Percentiles rank a stretch among this genome's conserved stretches.
phyloP scores from a whole-genome alignment of 2,888 invertebrate species.

The Hypsopygia costalis region DNA sequence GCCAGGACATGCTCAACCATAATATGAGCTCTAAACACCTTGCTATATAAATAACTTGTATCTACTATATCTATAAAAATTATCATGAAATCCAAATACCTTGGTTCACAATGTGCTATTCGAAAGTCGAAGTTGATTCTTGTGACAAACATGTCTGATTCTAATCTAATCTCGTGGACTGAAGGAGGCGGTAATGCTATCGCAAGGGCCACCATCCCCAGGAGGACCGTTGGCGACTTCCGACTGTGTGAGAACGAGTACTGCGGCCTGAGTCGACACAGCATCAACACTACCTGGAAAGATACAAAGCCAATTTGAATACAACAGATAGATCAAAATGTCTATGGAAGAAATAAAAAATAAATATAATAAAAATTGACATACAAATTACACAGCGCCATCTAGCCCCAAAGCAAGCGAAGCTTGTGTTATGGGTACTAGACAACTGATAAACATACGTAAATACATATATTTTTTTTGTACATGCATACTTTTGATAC shows the following conservation, averaged over 20 bases:
- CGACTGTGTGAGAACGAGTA: constrained; percentile 95
- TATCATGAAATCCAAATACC: constrained; percentile 77
- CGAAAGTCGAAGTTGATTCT: constrained; percentile 97
- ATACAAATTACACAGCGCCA: too few relatives aligned
- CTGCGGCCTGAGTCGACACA: constrained; percentile 95
- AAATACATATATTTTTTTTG: too few relatives aligned
- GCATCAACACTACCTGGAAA: constrained; percentile 93
- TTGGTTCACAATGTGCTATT: constrained; percentile 98
- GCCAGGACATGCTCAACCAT: too few relatives aligned
- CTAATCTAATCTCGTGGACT: constrained; percentile 97
- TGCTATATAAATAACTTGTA: too few relatives aligned
- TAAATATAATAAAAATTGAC: too few relatives aligned
- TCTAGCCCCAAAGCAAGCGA: too few relatives aligned
- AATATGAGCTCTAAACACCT: too few relatives aligned
- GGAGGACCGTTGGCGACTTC: constrained; percentile 90
- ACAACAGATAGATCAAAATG: neutral
- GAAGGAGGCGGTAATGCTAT: constrained; percentile 98
- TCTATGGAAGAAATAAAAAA: too few relatives aligned
- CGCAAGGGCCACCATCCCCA: constrained; percentile 97
- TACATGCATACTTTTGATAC: too few relatives aligned
- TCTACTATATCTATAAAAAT: too few relatives aligned
- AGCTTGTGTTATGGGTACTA: too few relatives aligned
- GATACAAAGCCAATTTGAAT: constrained; percentile 27
- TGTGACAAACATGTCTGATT: constrained; percentile 98
- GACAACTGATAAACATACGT: too few relatives aligned